phyloP scores from a whole-genome alignment of 2,888 invertebrate species.

The Anarsia innoxiella region DNA sequence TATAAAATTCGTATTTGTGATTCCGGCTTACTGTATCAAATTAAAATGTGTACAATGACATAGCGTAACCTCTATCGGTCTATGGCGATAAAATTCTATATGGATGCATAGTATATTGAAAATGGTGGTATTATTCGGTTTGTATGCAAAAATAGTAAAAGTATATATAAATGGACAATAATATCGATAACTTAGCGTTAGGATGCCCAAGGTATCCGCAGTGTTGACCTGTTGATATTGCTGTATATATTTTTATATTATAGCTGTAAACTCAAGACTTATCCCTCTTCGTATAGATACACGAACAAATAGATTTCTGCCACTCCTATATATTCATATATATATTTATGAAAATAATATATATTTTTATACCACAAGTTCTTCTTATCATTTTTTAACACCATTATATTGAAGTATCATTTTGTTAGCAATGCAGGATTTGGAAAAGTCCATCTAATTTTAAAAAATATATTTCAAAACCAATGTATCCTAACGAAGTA shows the following conservation, averaged over 20 bases:
- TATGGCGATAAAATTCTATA: constrained; percentile 45
- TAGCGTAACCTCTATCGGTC: constrained; percentile 45
- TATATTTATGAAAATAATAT: constrained; percentile 14
- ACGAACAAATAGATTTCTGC: constrained; percentile 32
- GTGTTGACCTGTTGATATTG: constrained; percentile 66
- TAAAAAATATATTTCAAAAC: too few relatives aligned
- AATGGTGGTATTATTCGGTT: constrained; percentile 57
- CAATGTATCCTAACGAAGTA: constrained; percentile 11
- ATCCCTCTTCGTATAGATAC: constrained; percentile 56
- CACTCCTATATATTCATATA: constrained; percentile 34
- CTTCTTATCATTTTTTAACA: constrained; percentile 26
- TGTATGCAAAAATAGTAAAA: constrained; percentile 68
- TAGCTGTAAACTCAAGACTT: constrained; percentile 69
- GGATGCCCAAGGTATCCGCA: constrained; percentile 71
- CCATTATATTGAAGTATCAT: too few relatives aligned
- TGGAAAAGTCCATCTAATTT: too few relatives aligned
- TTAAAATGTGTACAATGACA: constrained; percentile 48
- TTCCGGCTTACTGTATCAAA: constrained; percentile 55
- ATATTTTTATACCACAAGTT: constrained; percentile 18
- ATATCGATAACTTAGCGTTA: constrained; percentile 65
- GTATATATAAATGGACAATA: constrained; percentile 64
- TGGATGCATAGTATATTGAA: constrained; percentile 62
- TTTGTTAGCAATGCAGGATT: too few relatives aligned
- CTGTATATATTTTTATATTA: constrained; percentile 42
- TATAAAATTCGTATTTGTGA: constrained; percentile 30